A percentile compares a stretch with the other conserved stretches of the same genome.
phyloP scores from a whole-genome alignment of 2,113 vertebrate species.

The Gymnobelideus leadbeateri region DNA sequence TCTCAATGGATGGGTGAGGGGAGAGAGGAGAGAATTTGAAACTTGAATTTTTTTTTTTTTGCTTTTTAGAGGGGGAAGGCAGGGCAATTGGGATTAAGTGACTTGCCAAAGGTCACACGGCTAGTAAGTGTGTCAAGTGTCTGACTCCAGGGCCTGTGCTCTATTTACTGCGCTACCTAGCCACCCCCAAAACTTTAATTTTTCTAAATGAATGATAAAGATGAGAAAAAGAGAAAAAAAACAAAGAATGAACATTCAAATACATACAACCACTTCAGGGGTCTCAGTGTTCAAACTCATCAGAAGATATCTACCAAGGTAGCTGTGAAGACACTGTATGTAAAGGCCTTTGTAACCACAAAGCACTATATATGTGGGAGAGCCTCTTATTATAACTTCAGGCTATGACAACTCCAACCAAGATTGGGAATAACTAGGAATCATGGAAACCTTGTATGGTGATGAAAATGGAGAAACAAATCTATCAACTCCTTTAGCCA shows the following conservation, averaged over 20 bases:
- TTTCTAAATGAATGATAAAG: neutral
- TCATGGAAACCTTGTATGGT: slow-evolving; percentile 1
- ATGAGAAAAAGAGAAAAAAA: neutral
- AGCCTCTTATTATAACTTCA: neutral
- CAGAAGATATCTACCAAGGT: neutral
- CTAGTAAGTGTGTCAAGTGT: no score
- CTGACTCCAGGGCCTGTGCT: no score
- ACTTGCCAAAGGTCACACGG: no score
- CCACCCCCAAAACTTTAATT: neutral
- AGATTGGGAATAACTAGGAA: slow-evolving; percentile 9
- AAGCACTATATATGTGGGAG: neutral
- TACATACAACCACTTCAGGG: neutral
- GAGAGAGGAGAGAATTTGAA: neutral
- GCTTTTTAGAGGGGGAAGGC: no score
- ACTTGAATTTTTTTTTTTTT: neutral
- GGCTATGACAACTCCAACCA: neutral
- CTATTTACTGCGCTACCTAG: no score
- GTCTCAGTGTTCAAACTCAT: neutral
- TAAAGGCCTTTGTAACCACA: neutral
- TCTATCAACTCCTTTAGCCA: neutral
- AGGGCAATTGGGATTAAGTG: no score
- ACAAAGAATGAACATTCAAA: neutral
- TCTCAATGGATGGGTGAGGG: neutral
- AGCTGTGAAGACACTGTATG: neutral
- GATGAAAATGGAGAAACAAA: slow-evolving; percentile 28